These are phyloP conservation scores for Rousettus madagascariensis DNA, from an alignment of 2,797 vertebrate genomes.

Conservation along the genomic window DNA sequence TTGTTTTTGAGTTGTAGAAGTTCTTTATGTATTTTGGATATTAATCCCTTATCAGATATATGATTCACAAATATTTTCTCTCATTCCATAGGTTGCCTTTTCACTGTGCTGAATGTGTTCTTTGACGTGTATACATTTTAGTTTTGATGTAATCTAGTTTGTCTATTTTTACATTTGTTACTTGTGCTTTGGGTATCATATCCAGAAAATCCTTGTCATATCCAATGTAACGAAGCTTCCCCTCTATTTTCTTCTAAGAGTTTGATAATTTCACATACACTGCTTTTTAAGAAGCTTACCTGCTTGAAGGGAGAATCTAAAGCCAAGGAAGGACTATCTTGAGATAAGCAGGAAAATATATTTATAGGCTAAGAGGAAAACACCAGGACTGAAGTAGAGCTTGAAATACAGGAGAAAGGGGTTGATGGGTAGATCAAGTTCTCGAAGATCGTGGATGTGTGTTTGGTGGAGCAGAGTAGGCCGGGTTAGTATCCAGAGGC, in stretches of 20 bases:
- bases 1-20: neutral
- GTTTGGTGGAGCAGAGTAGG: no score
- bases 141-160: neutral
- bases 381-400: neutral
- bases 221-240: neutral
- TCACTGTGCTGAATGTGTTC: neutral
- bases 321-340: neutral
- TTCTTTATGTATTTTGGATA: neutral
- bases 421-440: neutral
- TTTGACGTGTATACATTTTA: neutral
- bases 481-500: neutral
- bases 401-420: neutral
- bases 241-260: neutral
- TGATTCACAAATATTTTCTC: neutral
- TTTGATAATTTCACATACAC: neutral
- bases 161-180: neutral
- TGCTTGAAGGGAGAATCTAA: neutral
- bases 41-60: neutral
- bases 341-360: neutral
- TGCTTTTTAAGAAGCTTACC: neutral
- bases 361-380: neutral
- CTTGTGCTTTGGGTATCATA: neutral
- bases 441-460: neutral
- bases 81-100: neutral
- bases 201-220: neutral